Evolutionary conservation across 2,888 invertebrate genomes (phyloP).

Genomic region (Tridacna gigas): DNA sequence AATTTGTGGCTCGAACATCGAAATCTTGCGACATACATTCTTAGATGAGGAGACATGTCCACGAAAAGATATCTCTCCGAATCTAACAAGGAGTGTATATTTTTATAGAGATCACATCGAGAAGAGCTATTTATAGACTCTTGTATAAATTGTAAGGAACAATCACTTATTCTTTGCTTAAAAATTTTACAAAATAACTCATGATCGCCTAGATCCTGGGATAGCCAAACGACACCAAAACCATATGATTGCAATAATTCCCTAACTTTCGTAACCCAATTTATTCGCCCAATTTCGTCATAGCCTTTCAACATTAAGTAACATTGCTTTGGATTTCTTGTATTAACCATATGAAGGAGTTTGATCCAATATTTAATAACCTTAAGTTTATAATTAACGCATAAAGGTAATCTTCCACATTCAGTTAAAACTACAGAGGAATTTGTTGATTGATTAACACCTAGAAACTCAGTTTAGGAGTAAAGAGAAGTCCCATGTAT

Average conservation of each 20-base stretch:
- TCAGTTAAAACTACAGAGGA: background rate
- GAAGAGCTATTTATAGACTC: slow-evolving; percentile 15
- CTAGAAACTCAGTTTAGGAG: too few relatives aligned
- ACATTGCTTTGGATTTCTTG: slow-evolving; percentile 2
- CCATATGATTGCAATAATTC: slow-evolving; percentile 17
- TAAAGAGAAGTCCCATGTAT: slow-evolving; percentile 2
- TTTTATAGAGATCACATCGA: slow-evolving; percentile 29
- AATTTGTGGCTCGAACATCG: slow-evolving; percentile 35
- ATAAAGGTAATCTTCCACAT: slow-evolving; percentile 4
- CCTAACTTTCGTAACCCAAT: slow-evolving; percentile 26
- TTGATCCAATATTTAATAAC: slow-evolving; percentile 7
- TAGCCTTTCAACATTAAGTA: background rate
- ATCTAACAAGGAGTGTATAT: slow-evolving; percentile 26
- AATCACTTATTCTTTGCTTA: slow-evolving; percentile 22
- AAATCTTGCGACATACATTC: slow-evolving; percentile 29
- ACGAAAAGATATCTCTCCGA: slow-evolving; percentile 28
- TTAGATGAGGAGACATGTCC: slow-evolving; percentile 26
- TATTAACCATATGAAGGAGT: too few relatives aligned
- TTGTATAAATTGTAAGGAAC: background rate
- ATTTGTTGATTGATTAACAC: slow-evolving; percentile 7
- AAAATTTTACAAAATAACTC: slow-evolving; percentile 3
- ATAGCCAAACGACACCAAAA: slow-evolving; percentile 27
- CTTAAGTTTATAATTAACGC: background rate
- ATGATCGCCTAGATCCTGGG: slow-evolving; percentile 24
- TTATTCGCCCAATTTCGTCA: background rate